Percentiles rank a stretch among this genome's conserved stretches.
phyloP scores from a whole-genome alignment of 1,140 invertebrate genomes.

The Bombus superbus region DNA sequence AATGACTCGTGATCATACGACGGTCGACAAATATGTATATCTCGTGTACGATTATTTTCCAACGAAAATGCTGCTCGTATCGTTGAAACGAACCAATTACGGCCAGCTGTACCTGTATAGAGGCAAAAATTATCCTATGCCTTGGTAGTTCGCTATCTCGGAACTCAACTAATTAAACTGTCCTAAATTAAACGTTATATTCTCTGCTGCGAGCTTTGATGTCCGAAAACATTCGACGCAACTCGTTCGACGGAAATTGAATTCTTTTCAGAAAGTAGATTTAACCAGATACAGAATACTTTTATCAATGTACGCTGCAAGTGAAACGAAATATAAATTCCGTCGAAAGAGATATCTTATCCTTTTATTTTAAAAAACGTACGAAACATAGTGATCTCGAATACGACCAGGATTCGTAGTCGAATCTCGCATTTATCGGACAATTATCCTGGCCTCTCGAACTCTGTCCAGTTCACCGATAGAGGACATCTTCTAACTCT shows the following conservation, averaged over 20 bases:
- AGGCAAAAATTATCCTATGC: constrained; percentile 29
- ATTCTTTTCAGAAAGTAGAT: too few relatives aligned
- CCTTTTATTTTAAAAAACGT: too few relatives aligned
- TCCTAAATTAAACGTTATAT: constrained; percentile 34
- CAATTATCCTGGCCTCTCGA: background rate
- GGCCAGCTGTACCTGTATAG: background rate
- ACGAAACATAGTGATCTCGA: too few relatives aligned
- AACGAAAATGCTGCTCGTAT: background rate
- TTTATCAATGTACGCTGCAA: too few relatives aligned
- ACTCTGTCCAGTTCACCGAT: background rate
- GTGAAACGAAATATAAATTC: too few relatives aligned
- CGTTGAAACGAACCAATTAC: constrained; percentile 33
- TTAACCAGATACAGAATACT: too few relatives aligned
- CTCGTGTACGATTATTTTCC: too few relatives aligned
- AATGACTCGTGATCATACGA: background rate
- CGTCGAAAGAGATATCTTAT: too few relatives aligned
- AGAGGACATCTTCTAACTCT: background rate
- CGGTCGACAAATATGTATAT: background rate
- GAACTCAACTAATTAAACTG: constrained; percentile 55
- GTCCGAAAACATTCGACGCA: background rate
- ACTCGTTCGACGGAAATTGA: too few relatives aligned
- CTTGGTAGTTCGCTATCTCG: background rate
- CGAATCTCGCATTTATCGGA: background rate
- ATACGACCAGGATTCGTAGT: background rate
- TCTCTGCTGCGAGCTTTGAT: background rate